Conservation (phyloP, 2,797 vertebrate species). For the Sylvia borin region DNA sequence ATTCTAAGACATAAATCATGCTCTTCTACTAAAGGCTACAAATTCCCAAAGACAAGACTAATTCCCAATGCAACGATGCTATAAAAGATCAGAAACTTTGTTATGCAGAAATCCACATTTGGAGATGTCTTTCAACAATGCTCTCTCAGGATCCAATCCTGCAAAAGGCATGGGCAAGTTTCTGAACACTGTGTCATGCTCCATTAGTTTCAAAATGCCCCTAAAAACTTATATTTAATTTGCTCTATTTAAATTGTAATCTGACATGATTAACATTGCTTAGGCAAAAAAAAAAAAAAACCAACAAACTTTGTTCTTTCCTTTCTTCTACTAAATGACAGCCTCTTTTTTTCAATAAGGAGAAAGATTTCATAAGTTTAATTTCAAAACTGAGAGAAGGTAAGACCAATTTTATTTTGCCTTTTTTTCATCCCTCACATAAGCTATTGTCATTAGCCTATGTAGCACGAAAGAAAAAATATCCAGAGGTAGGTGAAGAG, state of each 20-base stretch:
- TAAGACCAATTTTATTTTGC: background rate
- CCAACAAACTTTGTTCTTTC: background rate
- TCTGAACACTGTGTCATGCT: constrained; percentile 15
- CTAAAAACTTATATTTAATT: constrained; percentile 7
- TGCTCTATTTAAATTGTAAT: background rate
- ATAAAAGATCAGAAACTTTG: constrained; percentile 63
- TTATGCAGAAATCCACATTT: constrained; percentile 63
- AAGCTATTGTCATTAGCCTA: background rate
- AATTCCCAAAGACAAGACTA: constrained; percentile 74
- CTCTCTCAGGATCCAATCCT: constrained; percentile 34
- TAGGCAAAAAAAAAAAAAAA: background rate
- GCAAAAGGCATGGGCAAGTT: constrained; percentile 19
- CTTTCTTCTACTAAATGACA: background rate
- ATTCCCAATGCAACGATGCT: constrained; percentile 70
- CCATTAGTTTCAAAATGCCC: constrained; percentile 2
- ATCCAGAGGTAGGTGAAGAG: background rate
- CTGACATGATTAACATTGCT: background rate
- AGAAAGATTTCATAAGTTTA: background rate
- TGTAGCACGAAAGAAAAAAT: background rate
- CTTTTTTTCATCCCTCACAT: background rate
- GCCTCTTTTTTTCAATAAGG: background rate
- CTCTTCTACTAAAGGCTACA: constrained; percentile 72
- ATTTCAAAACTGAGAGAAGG: background rate
- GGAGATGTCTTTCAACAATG: constrained; percentile 59
- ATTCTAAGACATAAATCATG: constrained; percentile 75